Conservation (phyloP, 2,888 invertebrate species). For the Monochamus alternatus region DNA sequence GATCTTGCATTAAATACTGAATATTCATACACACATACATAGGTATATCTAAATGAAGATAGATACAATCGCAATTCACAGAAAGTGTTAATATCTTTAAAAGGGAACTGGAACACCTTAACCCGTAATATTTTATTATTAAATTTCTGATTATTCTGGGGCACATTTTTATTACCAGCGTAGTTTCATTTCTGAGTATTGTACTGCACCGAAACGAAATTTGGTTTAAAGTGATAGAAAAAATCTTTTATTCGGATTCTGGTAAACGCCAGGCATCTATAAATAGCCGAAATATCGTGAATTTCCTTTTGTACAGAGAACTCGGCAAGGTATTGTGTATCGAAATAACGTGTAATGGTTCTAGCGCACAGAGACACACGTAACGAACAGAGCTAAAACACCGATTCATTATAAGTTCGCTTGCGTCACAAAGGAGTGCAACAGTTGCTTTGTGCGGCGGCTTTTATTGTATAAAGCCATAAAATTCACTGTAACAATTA, state of each 20-base stretch:
- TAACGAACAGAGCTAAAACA: conserved; percentile 5
- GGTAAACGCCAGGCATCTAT: not conserved
- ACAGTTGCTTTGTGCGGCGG: conserved; percentile 24
- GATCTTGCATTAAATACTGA: too few relatives aligned
- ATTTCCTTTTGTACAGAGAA: conserved; percentile 9
- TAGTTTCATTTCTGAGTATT: conserved; percentile 17
- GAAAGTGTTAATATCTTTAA: too few relatives aligned
- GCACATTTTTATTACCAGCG: not conserved
- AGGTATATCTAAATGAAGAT: too few relatives aligned
- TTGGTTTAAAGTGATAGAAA: conserved; percentile 21
- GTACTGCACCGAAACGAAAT: conserved; percentile 12
- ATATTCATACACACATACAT: too few relatives aligned
- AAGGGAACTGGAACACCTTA: too few relatives aligned
- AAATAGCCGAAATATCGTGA: conserved; percentile 28
- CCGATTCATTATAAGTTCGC: conserved; percentile 29
- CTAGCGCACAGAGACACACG: conserved; percentile 1
- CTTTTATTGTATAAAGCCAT: conserved; percentile 31
- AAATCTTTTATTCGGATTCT: conserved; percentile 17
- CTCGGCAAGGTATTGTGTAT: conserved; percentile 6
- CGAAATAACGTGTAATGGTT: conserved; percentile 26
- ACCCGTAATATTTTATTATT: not conserved
- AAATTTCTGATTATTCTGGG: not conserved
- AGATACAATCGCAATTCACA: too few relatives aligned
- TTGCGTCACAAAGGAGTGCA: conserved; percentile 37
- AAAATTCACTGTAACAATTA: conserved; percentile 45